Evolutionary conservation across 2,113 vertebrate genomes (phyloP).

Genomic region (Pristiophorus japonicus): DNA sequence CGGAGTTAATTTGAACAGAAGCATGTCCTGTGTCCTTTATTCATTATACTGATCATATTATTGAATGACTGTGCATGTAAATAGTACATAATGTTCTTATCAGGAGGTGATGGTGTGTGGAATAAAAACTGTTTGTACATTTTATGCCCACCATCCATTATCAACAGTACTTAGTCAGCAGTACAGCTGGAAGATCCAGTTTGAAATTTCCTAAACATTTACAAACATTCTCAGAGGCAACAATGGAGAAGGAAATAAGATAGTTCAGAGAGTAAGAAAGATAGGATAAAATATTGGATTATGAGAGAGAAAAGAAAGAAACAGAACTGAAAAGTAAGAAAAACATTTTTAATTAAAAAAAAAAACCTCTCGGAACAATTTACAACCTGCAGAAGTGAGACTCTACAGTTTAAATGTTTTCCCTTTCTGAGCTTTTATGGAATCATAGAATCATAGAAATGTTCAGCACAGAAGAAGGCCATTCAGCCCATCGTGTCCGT

Average conservation of each 20-base stretch:
- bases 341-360: neutral
- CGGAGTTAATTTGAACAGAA: neutral
- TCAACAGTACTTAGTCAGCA: neutral
- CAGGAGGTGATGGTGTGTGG: neutral
- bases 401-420: neutral
- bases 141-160: neutral
- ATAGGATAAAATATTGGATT: neutral
- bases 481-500: too few species aligned
- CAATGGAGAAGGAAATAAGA: neutral
- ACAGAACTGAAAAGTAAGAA: neutral
- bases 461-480: too few species aligned
- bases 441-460: too few species aligned
- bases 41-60: neutral
- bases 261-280: neutral
- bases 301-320: neutral
- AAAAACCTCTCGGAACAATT: neutral
- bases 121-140: neutral
- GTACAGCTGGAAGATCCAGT: too few species aligned
- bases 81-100: neutral
- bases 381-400: neutral
- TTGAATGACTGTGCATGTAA: neutral
- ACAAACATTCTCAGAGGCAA: neutral
- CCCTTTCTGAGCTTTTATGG: neutral
- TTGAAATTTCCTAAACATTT: neutral
- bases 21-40: neutral